phyloP scores from a whole-genome alignment of 2,888 invertebrate species.

The Conistra vaccinii region DNA sequence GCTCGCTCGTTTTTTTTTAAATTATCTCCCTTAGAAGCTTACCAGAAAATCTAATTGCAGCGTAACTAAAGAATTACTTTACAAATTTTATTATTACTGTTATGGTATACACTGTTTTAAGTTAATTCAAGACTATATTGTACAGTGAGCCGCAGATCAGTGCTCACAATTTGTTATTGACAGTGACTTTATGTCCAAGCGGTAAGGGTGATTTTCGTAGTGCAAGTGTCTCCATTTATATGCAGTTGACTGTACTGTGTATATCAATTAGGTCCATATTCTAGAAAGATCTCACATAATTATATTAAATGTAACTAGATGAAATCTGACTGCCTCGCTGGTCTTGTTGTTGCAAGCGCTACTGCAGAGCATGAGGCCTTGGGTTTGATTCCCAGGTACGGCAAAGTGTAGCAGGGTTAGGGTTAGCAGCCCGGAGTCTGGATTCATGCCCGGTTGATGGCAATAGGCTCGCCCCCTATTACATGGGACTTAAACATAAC shows the following conservation, averaged over 20 bases:
- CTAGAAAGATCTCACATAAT: neutral
- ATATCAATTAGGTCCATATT: neutral
- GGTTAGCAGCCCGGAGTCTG: no score
- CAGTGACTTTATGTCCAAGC: neutral
- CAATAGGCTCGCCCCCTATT: no score
- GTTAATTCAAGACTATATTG: neutral
- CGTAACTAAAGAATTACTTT: neutral
- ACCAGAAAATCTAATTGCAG: neutral
- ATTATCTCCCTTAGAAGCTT: no score
- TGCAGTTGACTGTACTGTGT: neutral
- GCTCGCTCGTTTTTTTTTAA: no score
- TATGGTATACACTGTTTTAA: neutral
- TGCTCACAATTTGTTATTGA: neutral
- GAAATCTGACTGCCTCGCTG: no score
- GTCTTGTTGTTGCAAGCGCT: neutral
- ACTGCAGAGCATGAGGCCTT: neutral
- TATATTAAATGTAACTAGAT: no score
- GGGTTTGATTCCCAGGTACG: no score
- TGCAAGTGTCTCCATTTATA: no score
- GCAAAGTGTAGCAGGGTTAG: no score
- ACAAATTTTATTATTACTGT: no score
- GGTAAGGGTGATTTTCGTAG: neutral
- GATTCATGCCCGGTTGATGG: no score
- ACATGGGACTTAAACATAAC: no score
- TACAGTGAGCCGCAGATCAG: neutral